Conservation (phyloP, 2,113 vertebrate species). For the Solenodon paradoxus region DNA sequence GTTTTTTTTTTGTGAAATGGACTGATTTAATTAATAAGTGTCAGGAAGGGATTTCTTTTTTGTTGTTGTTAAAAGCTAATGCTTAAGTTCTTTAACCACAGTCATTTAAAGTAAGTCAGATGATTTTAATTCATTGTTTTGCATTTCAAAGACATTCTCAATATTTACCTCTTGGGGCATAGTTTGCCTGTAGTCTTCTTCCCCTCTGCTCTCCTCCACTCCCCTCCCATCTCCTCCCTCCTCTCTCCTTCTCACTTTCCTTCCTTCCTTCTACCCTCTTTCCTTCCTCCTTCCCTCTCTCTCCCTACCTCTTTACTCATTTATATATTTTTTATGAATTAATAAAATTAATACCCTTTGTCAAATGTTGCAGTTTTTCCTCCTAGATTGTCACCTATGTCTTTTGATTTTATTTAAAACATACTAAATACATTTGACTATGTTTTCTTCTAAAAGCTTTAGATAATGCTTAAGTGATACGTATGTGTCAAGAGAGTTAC, state of each 20-base stretch:
- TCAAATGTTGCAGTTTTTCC: neutral
- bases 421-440: neutral
- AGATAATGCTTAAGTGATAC: neutral
- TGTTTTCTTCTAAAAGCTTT: neutral
- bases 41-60: neutral
- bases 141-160: constrained; percentile 61
- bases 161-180: constrained; percentile 28
- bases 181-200: neutral
- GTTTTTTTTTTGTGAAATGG: constrained; percentile 43
- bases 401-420: neutral
- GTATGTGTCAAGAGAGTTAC: neutral
- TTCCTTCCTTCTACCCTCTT: too few species aligned
- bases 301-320: too few species aligned
- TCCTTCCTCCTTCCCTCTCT: neutral
- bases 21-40: constrained; percentile 51
- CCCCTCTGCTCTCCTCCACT: neutral
- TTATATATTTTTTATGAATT: neutral
- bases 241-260: too few species aligned
- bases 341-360: neutral
- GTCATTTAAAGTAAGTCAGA: neutral
- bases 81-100: constrained; percentile 35
- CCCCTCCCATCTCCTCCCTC: too few species aligned
- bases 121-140: constrained; percentile 49
- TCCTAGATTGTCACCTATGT: neutral
- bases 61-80: constrained; percentile 41